A percentile compares a stretch with the other conserved stretches of the same genome.
Evolutionary conservation across 2,888 invertebrate genomes (phyloP).

Genomic region (Macrostomum cliftonense): DNA sequence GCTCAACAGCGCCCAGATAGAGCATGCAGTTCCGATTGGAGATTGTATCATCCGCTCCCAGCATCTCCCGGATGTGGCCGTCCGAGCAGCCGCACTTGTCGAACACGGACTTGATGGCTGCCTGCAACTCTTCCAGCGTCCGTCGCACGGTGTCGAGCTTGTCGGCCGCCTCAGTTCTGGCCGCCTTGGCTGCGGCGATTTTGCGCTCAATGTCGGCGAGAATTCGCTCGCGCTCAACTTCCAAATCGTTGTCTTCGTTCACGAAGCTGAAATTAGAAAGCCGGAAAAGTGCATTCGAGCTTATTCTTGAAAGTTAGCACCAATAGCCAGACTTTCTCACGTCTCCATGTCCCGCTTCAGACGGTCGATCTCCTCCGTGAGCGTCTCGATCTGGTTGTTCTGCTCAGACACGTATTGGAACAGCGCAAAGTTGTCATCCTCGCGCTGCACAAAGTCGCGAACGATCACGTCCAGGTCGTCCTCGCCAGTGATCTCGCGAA

Average conservation of each 20-base stretch:
- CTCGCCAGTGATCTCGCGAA: constrained; percentile 42
- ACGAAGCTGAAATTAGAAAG: no score
- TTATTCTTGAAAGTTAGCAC: no score
- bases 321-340: no score
- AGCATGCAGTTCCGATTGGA: constrained; percentile 57
- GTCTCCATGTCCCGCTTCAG: no score
- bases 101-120: constrained; percentile 40
- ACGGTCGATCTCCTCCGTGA: no score
- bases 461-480: constrained; percentile 41
- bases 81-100: constrained; percentile 51
- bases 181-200: background rate
- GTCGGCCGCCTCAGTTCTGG: constrained; percentile 12
- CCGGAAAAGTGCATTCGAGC: no score
- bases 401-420: constrained; percentile 73
- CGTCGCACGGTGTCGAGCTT: constrained; percentile 21
- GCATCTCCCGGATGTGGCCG: constrained; percentile 23
- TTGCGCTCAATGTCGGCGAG: background rate
- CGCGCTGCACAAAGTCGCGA: constrained; percentile 55
- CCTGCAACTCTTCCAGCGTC: constrained; percentile 30
- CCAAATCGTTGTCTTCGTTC: background rate
- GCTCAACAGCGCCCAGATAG: constrained; percentile 59
- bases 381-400: constrained; percentile 41
- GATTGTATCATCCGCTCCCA: constrained; percentile 44
- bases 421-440: constrained; percentile 69
- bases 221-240: background rate